Conservation (phyloP, 2,888 invertebrate genomes). For the Drosophila nr. perissopoda region DNA sequence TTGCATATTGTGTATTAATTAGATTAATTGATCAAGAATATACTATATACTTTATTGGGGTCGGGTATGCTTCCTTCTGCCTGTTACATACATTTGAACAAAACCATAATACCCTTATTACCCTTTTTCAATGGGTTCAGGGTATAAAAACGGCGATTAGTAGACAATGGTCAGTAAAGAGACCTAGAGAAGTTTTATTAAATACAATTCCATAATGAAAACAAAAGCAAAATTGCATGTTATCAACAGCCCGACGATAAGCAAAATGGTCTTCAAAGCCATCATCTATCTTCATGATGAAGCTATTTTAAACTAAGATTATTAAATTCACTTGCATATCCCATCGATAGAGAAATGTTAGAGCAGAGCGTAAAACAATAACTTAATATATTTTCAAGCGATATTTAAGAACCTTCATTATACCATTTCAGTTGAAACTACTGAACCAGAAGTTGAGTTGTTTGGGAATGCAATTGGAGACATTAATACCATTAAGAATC, state of each 20-base stretch:
- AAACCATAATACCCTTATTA: too few relatives aligned
- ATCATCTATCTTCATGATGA: background rate
- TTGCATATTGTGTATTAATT: too few relatives aligned
- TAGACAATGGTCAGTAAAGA: background rate
- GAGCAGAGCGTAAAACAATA: background rate
- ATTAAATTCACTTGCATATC: background rate
- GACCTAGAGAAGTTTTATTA: background rate
- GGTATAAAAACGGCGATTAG: too few relatives aligned
- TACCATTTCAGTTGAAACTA: background rate
- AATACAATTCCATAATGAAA: background rate
- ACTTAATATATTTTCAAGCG: too few relatives aligned
- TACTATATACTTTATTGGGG: too few relatives aligned
- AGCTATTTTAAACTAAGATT: background rate
- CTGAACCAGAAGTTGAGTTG: background rate
- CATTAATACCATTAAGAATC: background rate
- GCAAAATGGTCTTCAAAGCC: background rate
- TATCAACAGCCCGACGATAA: background rate
- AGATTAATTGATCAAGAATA: too few relatives aligned
- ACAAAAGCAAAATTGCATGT: background rate
- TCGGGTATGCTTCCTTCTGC: too few relatives aligned
- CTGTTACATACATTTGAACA: too few relatives aligned
- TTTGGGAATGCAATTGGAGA: background rate
- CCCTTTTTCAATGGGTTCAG: too few relatives aligned
- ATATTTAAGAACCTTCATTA: background rate
- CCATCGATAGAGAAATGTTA: background rate